Percentiles rank a stretch among this genome's conserved stretches.
Evolutionary conservation across 92 coral and sea anemone genomes (phyloP).

Genomic region (Anthopleura xanthogrammica): DNA sequence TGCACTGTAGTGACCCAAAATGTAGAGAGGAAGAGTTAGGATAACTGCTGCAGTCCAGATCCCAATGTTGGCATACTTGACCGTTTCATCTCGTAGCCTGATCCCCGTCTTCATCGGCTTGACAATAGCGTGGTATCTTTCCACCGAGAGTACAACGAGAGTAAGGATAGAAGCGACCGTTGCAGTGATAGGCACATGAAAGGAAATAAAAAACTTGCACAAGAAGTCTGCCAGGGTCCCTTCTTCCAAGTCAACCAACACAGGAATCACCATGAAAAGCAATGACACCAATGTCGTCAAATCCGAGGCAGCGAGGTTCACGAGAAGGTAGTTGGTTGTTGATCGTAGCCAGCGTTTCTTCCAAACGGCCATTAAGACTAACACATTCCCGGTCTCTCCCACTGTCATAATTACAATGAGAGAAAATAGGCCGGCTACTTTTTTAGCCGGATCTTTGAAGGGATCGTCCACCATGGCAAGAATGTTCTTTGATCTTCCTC

Average conservation of each 20-base stretch:
- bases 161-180: background rate
- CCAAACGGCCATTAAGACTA: background rate
- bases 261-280: background rate
- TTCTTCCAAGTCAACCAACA: background rate
- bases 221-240: background rate
- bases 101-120: constrained; percentile 3
- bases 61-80: constrained; percentile 1
- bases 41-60: background rate
- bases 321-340: constrained; percentile 7
- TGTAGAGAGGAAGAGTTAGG: background rate
- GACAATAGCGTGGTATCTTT: constrained; percentile 2
- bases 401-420: background rate
- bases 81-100: background rate
- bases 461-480: background rate
- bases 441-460: background rate
- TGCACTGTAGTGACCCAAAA: background rate
- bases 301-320: background rate
- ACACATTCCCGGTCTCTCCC: background rate
- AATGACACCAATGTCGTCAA: background rate
- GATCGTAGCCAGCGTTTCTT: constrained; percentile 12
- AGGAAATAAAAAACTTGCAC: constrained; percentile 4
- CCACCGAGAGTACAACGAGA: background rate
- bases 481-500: too few species aligned
- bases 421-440: background rate
- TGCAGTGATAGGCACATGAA: background rate